Percentiles rank a stretch among this genome's conserved stretches.
Evolutionary conservation across 1,140 invertebrate species (phyloP).

Genomic region (Philopotamus ludificatus): DNA sequence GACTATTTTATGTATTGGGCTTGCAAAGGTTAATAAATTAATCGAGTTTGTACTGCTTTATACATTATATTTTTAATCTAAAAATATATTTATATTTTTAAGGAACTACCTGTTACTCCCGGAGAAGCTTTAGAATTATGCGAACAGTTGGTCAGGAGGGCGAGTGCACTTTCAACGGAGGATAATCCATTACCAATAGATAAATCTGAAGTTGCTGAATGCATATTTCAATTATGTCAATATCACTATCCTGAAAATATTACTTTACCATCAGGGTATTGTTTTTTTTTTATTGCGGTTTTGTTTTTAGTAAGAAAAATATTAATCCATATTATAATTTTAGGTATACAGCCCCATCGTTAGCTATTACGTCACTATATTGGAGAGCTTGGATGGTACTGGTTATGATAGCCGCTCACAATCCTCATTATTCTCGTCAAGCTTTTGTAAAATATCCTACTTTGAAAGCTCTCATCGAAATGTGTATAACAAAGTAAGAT

Average conservation of each 20-base stretch:
- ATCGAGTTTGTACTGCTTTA: constrained; percentile 17
- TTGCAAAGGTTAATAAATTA: constrained; percentile 64
- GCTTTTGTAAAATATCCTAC: constrained; percentile 93
- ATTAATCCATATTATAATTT: constrained; percentile 6
- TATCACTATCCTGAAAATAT: constrained; percentile 95
- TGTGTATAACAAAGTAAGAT: constrained; percentile 90
- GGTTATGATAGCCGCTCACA: constrained; percentile 86
- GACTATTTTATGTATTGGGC: constrained; percentile 77
- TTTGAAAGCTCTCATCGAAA: constrained; percentile 89
- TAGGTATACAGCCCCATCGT: constrained; percentile 80
- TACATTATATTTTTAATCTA: constrained; percentile 3
- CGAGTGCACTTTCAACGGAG: constrained; percentile 70
- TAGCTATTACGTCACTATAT: constrained; percentile 88
- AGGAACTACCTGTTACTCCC: constrained; percentile 78
- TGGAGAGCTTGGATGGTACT: constrained; percentile 95
- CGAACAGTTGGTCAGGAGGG: constrained; percentile 81
- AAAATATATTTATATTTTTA: constrained; percentile 35
- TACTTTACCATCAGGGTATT: constrained; percentile 72
- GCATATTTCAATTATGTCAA: constrained; percentile 85
- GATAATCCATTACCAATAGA: constrained; percentile 71
- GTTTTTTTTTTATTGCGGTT: not conserved
- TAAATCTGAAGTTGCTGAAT: constrained; percentile 83
- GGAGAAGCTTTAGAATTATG: constrained; percentile 82
- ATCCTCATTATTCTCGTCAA: constrained; percentile 83
- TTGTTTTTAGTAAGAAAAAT: not conserved